Evolutionary conservation across 2,888 invertebrate genomes (phyloP), one percentile per base, ranked within the genome.

Genomic region (Galeruca laticollis): DNA sequence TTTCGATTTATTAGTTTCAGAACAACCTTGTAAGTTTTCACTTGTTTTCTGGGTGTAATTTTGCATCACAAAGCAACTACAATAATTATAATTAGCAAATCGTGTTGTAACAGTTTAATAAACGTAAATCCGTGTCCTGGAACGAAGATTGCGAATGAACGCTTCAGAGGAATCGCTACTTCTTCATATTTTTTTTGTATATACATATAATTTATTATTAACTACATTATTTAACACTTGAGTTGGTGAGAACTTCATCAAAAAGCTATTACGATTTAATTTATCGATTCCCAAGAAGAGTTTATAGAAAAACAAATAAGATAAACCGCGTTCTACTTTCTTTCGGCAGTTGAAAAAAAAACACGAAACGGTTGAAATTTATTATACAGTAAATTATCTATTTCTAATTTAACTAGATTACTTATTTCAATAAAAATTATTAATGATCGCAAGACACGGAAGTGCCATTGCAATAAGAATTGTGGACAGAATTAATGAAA

Each of bases 191-290:
- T 43, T 15, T 43, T 43, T 0, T 43, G 1, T 15, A 9, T 5
- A 2, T 9, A 18, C 9, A 47, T 47, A 18, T 47, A 15, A 18
- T 18, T 47, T 47, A 47, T 47, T 18, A 47, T 47, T 15, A 8
- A 47, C 37, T 37, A 37, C 47, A 18, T 47, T 15, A 47, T 47
- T 60, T 59, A 65, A 69, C 69, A 63, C 54, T 67, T 60, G 51
- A 66, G 49, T 69, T 60, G 67, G 60, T 72, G 69, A 68, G 72
- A 72, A 72, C 68, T 68, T 51, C 64, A 71, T 71, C 60, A 69
- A 69, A 72, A 72, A 54, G 54, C 62, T 61, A 72, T 72, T 70
- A 67, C 21, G 47, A 40, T 59, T 59, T 67, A 59, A 67, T 72
- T 69, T 66, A 60, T 56, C 31, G 54, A 57, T 72, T 70, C 70